Conservation (phyloP, 2,113 vertebrate species). For the Ranitomeya variabilis region DNA sequence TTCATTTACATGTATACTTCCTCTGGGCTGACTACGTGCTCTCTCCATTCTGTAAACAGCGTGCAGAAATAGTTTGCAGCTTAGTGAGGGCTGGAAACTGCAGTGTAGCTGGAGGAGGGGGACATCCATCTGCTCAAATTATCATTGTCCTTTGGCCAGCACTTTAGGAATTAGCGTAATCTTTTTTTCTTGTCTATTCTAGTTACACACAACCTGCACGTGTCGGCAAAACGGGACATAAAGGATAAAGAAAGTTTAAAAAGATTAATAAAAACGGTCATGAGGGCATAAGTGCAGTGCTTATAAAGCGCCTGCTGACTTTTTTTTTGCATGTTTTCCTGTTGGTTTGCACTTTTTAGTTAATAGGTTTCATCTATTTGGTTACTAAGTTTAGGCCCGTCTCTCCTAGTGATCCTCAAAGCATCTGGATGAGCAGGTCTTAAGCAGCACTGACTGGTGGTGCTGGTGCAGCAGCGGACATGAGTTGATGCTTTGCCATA, state of each 20-base stretch:
- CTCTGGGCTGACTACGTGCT: not conserved
- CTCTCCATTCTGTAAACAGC: constrained; percentile 6
- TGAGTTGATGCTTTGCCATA: too few relatives aligned
- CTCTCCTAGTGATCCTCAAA: too few relatives aligned
- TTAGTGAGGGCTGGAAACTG: not conserved
- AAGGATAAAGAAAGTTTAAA: not conserved
- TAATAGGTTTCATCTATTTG: not conserved
- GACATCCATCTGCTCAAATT: constrained; percentile 4
- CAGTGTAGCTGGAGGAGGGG: not conserved
- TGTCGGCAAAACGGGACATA: not conserved
- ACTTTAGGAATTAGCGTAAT: not conserved
- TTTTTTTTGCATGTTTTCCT: not conserved
- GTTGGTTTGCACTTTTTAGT: not conserved
- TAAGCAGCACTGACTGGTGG: too few relatives aligned
- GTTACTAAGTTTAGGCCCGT: too few relatives aligned
- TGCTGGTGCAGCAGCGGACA: too few relatives aligned
- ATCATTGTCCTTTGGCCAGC: not conserved
- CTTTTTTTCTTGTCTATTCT: not conserved
- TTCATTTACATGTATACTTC: constrained; percentile 34
- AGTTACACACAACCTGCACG: not conserved
- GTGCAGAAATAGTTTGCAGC: constrained; percentile 11
- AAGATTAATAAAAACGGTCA: not conserved
- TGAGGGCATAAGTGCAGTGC: not conserved
- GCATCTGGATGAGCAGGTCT: too few relatives aligned
- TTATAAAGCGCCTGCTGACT: not conserved